These are phyloP conservation scores for Anolis apletophallus DNA, from an alignment of 2,797 vertebrate species.

Conservation along the genomic window DNA sequence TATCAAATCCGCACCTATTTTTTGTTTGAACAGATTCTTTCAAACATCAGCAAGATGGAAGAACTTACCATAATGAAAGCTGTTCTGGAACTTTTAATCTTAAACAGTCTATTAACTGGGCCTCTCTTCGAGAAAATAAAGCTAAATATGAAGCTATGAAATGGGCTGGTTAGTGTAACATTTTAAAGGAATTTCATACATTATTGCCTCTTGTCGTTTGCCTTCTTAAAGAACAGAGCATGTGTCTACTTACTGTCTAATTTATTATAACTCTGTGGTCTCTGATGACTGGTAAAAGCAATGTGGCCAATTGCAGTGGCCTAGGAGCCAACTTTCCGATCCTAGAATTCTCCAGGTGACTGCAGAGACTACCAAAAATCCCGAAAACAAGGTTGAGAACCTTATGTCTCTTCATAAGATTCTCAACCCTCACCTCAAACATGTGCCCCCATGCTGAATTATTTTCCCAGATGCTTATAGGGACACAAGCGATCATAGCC, in stretches of 20 bases:
- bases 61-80: slow-evolving; percentile 21
- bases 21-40: slow-evolving; percentile 16
- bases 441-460: no score
- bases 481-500: no score
- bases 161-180: slow-evolving; percentile 88
- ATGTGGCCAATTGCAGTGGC: no score
- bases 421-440: no score
- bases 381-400: no score
- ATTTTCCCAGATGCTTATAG: no score
- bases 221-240: neutral
- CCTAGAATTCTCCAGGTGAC: no score
- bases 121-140: slow-evolving; percentile 84
- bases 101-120: slow-evolving; percentile 85
- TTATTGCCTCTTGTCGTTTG: neutral
- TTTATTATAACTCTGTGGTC: neutral
- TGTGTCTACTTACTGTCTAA: neutral
- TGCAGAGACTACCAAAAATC: no score
- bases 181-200: neutral
- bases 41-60: slow-evolving; percentile 25
- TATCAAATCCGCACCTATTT: neutral
- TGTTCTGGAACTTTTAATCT: slow-evolving; percentile 1
- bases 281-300: neutral
- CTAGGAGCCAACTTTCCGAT: no score
- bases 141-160: slow-evolving; percentile 88
- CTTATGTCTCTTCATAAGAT: no score